phyloP scores from a whole-genome alignment of 2,113 vertebrate genomes.

The Crotophaga sulcirostris region DNA sequence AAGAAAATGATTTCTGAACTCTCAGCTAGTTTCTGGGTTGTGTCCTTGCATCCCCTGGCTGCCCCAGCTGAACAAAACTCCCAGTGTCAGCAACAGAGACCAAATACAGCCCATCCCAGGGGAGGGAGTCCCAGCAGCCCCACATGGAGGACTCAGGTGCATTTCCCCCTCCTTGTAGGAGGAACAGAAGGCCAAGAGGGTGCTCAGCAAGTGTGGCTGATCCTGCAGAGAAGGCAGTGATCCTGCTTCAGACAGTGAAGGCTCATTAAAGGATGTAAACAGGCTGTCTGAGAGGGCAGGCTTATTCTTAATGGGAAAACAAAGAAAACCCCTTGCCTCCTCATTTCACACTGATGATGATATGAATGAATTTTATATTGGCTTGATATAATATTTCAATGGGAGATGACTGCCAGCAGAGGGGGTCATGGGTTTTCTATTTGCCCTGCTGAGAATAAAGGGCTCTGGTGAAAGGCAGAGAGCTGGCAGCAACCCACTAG shows the following conservation, averaged over 20 bases:
- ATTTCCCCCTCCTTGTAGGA: neutral
- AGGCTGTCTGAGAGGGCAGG: neutral
- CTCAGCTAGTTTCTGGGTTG: neutral
- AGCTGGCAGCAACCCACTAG: neutral
- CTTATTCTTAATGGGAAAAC: constrained; percentile 22
- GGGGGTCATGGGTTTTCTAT: constrained; percentile 35
- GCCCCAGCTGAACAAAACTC: neutral
- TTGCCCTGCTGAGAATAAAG: neutral
- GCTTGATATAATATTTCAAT: neutral
- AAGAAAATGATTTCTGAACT: neutral
- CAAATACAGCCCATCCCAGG: neutral
- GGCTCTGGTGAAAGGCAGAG: neutral
- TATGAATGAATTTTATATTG: neutral
- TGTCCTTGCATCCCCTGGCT: neutral
- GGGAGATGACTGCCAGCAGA: constrained; percentile 28
- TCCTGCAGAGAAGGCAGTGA: neutral
- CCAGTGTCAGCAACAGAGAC: neutral
- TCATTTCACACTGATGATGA: neutral
- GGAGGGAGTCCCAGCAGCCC: neutral
- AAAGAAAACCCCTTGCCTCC: neutral
- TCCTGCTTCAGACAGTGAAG: neutral
- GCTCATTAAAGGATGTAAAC: neutral
- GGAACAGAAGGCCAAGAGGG: neutral
- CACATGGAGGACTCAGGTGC: accelerated
- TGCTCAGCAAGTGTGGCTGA: neutral